These are phyloP conservation scores for Pelobates fuscus DNA, from an alignment of 2,113 vertebrate genomes.

Conservation along the genomic window DNA sequence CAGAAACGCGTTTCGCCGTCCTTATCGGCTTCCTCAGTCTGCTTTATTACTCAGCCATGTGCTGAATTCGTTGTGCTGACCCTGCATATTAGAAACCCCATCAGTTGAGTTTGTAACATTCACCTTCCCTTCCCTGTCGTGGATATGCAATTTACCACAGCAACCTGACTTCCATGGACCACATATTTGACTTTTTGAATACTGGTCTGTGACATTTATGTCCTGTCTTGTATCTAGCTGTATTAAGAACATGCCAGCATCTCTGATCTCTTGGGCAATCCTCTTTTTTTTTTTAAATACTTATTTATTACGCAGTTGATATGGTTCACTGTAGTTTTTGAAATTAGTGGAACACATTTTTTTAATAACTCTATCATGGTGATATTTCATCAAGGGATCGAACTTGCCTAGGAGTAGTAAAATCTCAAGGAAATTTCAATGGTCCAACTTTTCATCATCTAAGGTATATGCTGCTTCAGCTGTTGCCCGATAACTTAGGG, in stretches of 20 bases:
- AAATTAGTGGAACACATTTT: not conserved
- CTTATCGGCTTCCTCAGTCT: too few species aligned
- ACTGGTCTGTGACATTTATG: not conserved
- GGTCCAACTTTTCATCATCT: not conserved
- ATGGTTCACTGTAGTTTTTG: not conserved
- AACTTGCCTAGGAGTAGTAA: not conserved
- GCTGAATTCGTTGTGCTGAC: not conserved
- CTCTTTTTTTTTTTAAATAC: too few species aligned
- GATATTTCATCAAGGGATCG: not conserved
- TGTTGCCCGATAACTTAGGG: not conserved
- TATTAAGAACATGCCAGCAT: not conserved
- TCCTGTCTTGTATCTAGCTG: not conserved
- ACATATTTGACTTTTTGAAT: not conserved
- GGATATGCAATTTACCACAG: not conserved
- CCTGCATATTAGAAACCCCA: conserved; percentile 6
- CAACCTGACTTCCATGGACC: not conserved
- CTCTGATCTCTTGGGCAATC: not conserved
- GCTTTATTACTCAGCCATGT: not conserved
- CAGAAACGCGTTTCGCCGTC: too few species aligned
- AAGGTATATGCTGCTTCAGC: conserved; percentile 11
- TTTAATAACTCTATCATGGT: not conserved
- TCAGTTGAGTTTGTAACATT: not conserved
- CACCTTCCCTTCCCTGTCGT: not conserved
- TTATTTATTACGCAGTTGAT: too few species aligned
- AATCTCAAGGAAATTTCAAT: not conserved